Evolutionary conservation across 2,797 vertebrate genomes (phyloP).

Genomic region (Propithecus deckenii): DNA sequence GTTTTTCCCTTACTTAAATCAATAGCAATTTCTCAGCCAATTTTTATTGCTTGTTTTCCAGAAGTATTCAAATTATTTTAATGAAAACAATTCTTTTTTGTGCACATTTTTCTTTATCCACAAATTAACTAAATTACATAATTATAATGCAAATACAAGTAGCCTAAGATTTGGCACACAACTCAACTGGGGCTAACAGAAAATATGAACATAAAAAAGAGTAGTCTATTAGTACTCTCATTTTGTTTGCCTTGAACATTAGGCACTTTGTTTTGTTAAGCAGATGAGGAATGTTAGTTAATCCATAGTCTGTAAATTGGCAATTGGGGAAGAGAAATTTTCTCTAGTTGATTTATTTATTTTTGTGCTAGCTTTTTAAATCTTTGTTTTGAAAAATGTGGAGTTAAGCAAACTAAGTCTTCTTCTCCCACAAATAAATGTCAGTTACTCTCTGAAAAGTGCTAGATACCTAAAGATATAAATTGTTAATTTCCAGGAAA

Average conservation of each 20-base stretch:
- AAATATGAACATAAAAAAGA: background rate
- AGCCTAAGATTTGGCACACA: background rate
- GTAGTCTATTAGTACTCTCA: background rate
- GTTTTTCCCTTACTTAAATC: background rate
- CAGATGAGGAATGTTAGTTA: background rate
- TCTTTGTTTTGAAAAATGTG: background rate
- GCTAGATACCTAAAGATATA: background rate
- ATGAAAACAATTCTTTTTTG: background rate
- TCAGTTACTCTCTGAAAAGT: background rate
- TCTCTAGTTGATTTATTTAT: background rate
- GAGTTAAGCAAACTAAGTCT: background rate
- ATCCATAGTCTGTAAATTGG: background rate
- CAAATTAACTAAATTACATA: background rate
- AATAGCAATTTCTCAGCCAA: background rate
- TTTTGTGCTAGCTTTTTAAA: background rate
- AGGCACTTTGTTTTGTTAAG: background rate
- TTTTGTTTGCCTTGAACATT: background rate
- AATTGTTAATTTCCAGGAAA: background rate
- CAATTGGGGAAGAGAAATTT: background rate
- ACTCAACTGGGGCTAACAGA: background rate
- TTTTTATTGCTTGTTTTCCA: background rate
- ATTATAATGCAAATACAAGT: background rate
- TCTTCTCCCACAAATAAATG: background rate
- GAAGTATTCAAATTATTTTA: background rate
- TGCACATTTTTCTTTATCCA: background rate